Base-by-base conservation (phyloP, 2,797 vertebrate species). In the Rhinella marina region DNA sequence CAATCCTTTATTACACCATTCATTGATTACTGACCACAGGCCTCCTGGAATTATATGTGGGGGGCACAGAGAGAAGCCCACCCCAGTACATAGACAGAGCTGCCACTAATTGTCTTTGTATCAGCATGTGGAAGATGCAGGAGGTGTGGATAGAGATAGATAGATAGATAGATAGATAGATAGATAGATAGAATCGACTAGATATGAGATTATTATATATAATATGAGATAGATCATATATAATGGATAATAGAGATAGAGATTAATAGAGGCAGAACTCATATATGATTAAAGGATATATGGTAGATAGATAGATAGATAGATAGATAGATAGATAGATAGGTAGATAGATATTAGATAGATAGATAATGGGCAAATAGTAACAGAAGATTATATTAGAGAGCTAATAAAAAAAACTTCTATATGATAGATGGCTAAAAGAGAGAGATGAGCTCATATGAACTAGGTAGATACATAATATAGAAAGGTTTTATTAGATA, bases 11-110 rank as follows among this genome's bases (percentile, higher is more conserved):
- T 29, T 54, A 25, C 50, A n/a, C 62, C 5, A 41, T 48, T 32
- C 29, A 81, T 86, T 76, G 50, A 75, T 76, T 68, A 79, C 73
- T 76, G 66, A 82, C 48, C 82, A 64, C 83, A 73, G 27, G 27
- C 21, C 56, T 57, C 54, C 27, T 59, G 41, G 27, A 32, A 10
- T 57, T n/a, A 32, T 29, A 12, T 1, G 29, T 32, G 10, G 72
- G 27, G 23, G 66, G 25, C 59, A 73, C 10, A 21, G 76, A 32
- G 27, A 57, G 76, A 41, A 61, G n/a, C 57, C 57, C 78, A 81
- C 27, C 56, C 78, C 13, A 52, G 6, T n/a, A 52, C 48, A 76
- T 7, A 76, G 10, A 17, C 32, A 59, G 25, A 8, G 27, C 75
- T 48, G 14, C 23, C n/a, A 3, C 56, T 62, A 14, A 50, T 72